Conservation (phyloP, 2,113 vertebrate genomes). For the Tylochromis polylepis region DNA sequence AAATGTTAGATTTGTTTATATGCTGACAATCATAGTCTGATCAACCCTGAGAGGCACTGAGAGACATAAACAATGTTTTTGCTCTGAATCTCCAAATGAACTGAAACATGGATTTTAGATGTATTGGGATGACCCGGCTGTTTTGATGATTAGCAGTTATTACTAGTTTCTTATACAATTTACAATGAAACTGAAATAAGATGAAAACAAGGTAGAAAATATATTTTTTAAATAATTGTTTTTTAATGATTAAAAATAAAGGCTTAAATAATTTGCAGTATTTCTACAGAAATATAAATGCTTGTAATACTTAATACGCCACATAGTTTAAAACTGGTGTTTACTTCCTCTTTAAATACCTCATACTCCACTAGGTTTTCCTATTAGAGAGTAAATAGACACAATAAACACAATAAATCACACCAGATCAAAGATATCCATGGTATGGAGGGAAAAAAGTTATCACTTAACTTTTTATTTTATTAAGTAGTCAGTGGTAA, state of each 20-base stretch:
- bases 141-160: neutral
- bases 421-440: neutral
- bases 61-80: conserved; percentile 22
- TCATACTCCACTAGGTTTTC: neutral
- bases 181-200: neutral
- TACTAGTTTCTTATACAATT: neutral
- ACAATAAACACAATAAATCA: neutral
- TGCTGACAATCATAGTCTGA: conserved; percentile 55
- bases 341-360: neutral
- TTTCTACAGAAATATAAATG: neutral
- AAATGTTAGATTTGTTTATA: conserved; percentile 58
- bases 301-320: neutral
- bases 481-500: neutral
- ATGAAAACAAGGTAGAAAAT: neutral
- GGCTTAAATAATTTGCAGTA: neutral
- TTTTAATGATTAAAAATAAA: neutral
- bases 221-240: neutral
- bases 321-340: neutral
- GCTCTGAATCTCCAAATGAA: conserved; percentile 12
- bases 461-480: neutral
- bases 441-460: neutral
- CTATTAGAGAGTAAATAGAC: neutral
- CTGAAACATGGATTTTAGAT: conserved; percentile 1
- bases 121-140: neutral
- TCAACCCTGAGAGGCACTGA: neutral